Evolutionary conservation across 2,113 vertebrate species (phyloP).

Genomic region (Carettochelys insculpta): DNA sequence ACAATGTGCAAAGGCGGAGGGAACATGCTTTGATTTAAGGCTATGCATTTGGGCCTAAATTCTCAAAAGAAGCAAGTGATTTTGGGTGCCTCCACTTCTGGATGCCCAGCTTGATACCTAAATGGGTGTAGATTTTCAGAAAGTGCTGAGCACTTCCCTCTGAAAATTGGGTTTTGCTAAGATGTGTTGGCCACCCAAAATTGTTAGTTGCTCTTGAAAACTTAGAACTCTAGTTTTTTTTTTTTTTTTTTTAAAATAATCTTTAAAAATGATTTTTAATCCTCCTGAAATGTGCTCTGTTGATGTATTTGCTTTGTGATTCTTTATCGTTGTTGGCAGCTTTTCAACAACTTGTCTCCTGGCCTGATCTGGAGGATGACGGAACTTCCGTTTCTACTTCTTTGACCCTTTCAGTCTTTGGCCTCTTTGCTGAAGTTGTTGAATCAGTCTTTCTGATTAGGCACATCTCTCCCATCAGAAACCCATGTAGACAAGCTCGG

Average conservation of each 20-base stretch:
- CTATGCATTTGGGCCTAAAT: neutral
- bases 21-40: neutral
- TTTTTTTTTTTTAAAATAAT: too few relatives aligned
- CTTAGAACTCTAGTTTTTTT: neutral
- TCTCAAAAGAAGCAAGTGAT: neutral
- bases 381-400: neutral
- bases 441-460: fast-evolving
- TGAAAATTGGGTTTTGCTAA: neutral
- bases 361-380: fast-evolving
- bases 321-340: neutral
- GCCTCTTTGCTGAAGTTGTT: neutral
- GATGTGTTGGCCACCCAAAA: fast-evolving
- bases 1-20: neutral
- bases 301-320: neutral
- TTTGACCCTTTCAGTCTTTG: neutral
- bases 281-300: neutral
- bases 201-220: neutral
- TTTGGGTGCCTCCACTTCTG: neutral
- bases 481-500: too few relatives aligned
- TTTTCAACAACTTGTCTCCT: neutral
- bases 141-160: neutral
- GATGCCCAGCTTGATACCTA: neutral
- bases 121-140: neutral
- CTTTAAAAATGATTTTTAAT: neutral
- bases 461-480: neutral